Evolutionary conservation across 1,140 invertebrate genomes (phyloP), one percentile per base, ranked within the genome.

Genomic region (Panagrolaimus sp.): DNA sequence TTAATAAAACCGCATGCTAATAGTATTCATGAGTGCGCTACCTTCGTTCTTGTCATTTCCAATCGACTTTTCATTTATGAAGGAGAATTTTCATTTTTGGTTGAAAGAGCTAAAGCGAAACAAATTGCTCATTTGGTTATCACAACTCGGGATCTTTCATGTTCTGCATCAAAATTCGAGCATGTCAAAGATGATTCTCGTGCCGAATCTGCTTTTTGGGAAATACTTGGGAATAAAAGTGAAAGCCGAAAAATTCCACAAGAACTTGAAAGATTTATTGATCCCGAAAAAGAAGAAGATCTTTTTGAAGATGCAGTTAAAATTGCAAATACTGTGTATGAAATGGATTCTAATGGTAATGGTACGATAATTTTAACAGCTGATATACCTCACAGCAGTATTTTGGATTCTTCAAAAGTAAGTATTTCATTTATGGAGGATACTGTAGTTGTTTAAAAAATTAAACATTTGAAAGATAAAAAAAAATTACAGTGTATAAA

Each of bases 91-190:
- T 55, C 72, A 2, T 45, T 21, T n/a, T 68, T 73, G n/a, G 9
- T 24, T n/a, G 71, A 63, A 46, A 9, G 72, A 62, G 43, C 72
- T 6, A 73, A 73, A 48, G 48, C 76, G 21, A 17, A 74, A 21
- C 72, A 73, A 71, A 70, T 73, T 4, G 73, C 73, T 14, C 65
- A 73, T 45, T 74, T 76, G 15, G 26, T 73, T 26, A 48, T 73
- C 26, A 73, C 72, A 15, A 63, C 74, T 14, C 77, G 76, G 43
- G 72, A 73, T 45, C 71, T 73, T 44, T 46, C n/a, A 8, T 68
- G 71, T n/a, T 7, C 10, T 32, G 69, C 69, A 10, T 12, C 21
- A 10, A 24, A 52, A 9, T 28, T 71, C 28, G 69, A 71, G 48
- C 71, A 71, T 69, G 69, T 66, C 12, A 71, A 73, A 17, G 69